Percentiles rank a stretch among this genome's conserved stretches.
phyloP scores from a whole-genome alignment of 2,888 invertebrate genomes.

The Troilus luridus region DNA sequence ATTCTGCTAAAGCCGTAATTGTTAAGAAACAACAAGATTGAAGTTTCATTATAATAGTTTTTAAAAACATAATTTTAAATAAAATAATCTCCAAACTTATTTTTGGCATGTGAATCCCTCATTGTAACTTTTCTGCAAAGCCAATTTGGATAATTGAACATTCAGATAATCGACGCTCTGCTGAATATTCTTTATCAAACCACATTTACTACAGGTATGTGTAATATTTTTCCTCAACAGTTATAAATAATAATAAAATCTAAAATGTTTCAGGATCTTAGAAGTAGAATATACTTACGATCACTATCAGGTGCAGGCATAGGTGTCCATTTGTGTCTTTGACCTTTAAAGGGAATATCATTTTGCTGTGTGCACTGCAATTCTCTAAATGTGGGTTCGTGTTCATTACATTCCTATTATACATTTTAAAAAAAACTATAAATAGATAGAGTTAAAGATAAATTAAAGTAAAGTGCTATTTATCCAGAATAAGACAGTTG shows the following conservation, averaged over 20 bases:
- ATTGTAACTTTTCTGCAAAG: too few species aligned
- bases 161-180: too few species aligned
- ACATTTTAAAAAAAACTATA: neutral
- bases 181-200: too few species aligned
- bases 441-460: neutral
- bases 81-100: too few species aligned
- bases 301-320: slow-evolving; percentile 66
- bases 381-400: slow-evolving; percentile 69
- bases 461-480: neutral
- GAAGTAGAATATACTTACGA: slow-evolving; percentile 56
- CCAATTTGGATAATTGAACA: too few species aligned
- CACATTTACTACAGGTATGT: too few species aligned
- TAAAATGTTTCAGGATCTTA: neutral
- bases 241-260: neutral
- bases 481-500: neutral
- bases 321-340: slow-evolving; percentile 70
- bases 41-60: too few species aligned
- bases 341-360: slow-evolving; percentile 75
- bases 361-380: slow-evolving; percentile 71
- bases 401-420: slow-evolving; percentile 67
- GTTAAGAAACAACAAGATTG: too few species aligned
- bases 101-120: too few species aligned
- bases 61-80: too few species aligned
- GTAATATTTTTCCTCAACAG: too few species aligned
- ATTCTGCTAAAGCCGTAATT: too few species aligned